These are phyloP conservation scores for Phenganax subtilis DNA, from an alignment of 92 coral and sea anemone genomes.

Conservation along the genomic window DNA sequence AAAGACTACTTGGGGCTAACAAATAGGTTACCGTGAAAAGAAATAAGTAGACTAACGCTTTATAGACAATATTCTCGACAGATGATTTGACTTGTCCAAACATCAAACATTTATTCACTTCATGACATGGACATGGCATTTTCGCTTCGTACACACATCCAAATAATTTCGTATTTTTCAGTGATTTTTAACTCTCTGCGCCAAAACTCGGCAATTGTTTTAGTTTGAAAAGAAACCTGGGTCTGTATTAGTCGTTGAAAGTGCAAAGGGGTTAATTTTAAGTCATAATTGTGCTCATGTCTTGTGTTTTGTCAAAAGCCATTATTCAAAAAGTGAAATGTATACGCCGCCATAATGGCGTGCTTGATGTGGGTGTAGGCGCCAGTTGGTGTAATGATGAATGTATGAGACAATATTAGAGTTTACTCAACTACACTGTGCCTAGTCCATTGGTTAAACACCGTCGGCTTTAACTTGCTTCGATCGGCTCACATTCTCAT, in stretches of 20 bases:
- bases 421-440: conserved; percentile 43
- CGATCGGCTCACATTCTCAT: conserved; percentile 35
- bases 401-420: conserved; percentile 37
- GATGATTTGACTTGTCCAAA: conserved; percentile 27
- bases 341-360: conserved; percentile 41
- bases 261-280: conserved; percentile 1
- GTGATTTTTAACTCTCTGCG: neutral
- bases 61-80: conserved; percentile 8
- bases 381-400: conserved; percentile 43
- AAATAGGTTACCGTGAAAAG: neutral
- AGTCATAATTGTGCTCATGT: neutral
- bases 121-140: neutral
- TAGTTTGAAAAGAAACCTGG: neutral
- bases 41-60: neutral
- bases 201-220: neutral
- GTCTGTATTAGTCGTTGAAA: neutral
- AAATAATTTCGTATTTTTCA: neutral
- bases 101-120: conserved; percentile 26
- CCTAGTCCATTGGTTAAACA: conserved; percentile 39
- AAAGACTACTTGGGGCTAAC: neutral
- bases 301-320: conserved; percentile 40
- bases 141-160: conserved; percentile 8
- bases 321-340: conserved; percentile 41
- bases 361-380: conserved; percentile 40
- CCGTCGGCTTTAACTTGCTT: conserved; percentile 43